Base-by-base conservation (phyloP, 2,888 invertebrate genomes). In the Homarus gammarus region DNA sequence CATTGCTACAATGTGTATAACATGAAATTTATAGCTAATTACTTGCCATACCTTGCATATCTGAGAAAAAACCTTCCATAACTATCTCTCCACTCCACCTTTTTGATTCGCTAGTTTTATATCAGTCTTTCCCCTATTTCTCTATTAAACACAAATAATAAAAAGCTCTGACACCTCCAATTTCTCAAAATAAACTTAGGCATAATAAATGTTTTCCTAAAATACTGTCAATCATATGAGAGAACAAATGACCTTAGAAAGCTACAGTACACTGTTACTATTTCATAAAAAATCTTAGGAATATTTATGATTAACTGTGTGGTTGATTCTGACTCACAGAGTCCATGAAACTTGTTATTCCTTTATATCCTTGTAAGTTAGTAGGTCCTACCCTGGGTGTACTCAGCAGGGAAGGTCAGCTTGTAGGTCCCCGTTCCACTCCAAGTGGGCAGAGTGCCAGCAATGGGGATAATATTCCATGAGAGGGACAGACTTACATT, bases 391-490 rank as follows among this genome's bases (percentile, higher is more conserved):
- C 90, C 84, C 44, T 95, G 95, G 31, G 98, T 97, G 94, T 99
- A 99, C 93, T 98, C 97, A 86, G 95, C 94, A 49, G 99, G 99
- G 94, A 99, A 99, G 94, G 96, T 96, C 94, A 99, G 98, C 49
- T 96, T 96, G 94, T 99, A 98, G 89, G 96, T 95, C 44, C 98
- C 98, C 89, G 95, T 94, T 2, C 98, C 96, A 93, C 96, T 96
- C 79, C 99, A 96, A 93, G 97, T 97, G 36, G 99, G 98, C 92
- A 99, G 94, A 86, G 98, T 95, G 70, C 99, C 99, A 92, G 99
- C 99, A 94, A 99, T 99, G 40, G 99, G 99, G 93, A 99, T 98
- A 91, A 99, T 98, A 94, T 99, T 99, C 98, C 98, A 99, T 0
- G 98, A 97, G 64, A 99, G 94, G n/a, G 97, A 97, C 89, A 99